Base-by-base conservation (phyloP, 2,888 invertebrate species). In the Lagria hirta region DNA sequence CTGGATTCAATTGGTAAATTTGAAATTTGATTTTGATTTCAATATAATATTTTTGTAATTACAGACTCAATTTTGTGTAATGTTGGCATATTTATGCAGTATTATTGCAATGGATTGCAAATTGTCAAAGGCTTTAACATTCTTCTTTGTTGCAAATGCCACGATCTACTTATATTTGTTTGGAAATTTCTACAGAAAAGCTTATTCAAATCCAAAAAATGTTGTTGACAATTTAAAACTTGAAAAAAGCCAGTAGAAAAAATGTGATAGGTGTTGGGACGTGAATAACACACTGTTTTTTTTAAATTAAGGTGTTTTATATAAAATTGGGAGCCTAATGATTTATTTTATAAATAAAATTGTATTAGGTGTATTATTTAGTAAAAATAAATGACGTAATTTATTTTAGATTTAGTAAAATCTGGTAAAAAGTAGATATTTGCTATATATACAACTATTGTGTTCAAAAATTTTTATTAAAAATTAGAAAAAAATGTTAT, bases 141-240 rank as follows among this genome's bases (percentile, higher is more conserved):
- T 79, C 50, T 73, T 88, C 29, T 75, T 88, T 10, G 71, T 78
- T 1, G 71, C 83, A 32, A 87, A 88, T 62, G 80, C 86, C 8
- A 72, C 76, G 0, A 73, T 86, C 3, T 89, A 88, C 69, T 74
- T 87, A 2, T 88, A 87, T 60, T 80, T 89, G 73, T 89, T 89
- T 61, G 81, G 83, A 23, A 80, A 84, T 52, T 89, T 88, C 66
- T 89, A 88, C 67, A 64, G 64, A 29, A 72, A 71, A 48, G 68
- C 71, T 3, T 72, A 72, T 54, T 49, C 36, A 11, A 55, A 61
- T 51, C 40, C 45, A 20, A 54, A 44, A 32, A 29, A 7, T 24
- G 17, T 30, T 7, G 38, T 4, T 2, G 38, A 34, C 10, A 36
- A 12, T 33, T n/a, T 12, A 10, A 30, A 36, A 26, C 5, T 8